Evolutionary conservation across 2,888 invertebrate genomes (phyloP), one percentile per base, ranked within the genome.

Genomic region (Eumerus sabulonum): DNA sequence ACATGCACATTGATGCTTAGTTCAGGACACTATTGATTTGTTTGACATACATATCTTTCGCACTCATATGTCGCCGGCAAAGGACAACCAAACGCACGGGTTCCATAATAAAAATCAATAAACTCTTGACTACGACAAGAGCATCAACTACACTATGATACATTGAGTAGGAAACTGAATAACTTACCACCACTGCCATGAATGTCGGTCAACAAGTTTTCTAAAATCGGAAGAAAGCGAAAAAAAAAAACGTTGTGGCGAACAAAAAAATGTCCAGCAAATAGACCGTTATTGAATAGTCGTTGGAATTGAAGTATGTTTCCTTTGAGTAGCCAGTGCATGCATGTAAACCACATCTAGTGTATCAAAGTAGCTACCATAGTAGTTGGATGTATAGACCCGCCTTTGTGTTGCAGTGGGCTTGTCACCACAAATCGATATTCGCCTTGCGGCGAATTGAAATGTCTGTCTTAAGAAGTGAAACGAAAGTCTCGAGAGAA

Each of bases 191-290:
- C 35, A 36, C 16, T 40, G 13, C 35, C 60, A 50, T 14, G 60
- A 62, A 62, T 48, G 40, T 62, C 40, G 60, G 60, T 62, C 60
- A 62, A 62, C 60, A 62, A 50, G 60, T 40, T 40, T 47, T 38
- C 12, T 2, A 47, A 18, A 50, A 60, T 36, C 17, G 36, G 36
- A 44, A 42, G 14, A 16, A 45, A 57, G 57, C 56, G 27, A 27
- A 27, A 27, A 27, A n/a, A n/a, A n/a, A n/a, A n/a, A n/a, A n/a
- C n/a, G n/a, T n/a, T n/a, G n/a, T n/a, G n/a, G n/a, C n/a, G n/a
- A n/a, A n/a, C n/a, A n/a, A n/a, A n/a, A n/a, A n/a, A n/a, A n/a
- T n/a, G n/a, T n/a, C n/a, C n/a, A n/a, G 27, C 56, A 57, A 19
- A 44, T 57, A 12, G 45, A 59, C 36, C 36, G 45, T 16, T 17